Conservation (phyloP, 2,797 vertebrate species). For the Hozukius guyotensis region DNA sequence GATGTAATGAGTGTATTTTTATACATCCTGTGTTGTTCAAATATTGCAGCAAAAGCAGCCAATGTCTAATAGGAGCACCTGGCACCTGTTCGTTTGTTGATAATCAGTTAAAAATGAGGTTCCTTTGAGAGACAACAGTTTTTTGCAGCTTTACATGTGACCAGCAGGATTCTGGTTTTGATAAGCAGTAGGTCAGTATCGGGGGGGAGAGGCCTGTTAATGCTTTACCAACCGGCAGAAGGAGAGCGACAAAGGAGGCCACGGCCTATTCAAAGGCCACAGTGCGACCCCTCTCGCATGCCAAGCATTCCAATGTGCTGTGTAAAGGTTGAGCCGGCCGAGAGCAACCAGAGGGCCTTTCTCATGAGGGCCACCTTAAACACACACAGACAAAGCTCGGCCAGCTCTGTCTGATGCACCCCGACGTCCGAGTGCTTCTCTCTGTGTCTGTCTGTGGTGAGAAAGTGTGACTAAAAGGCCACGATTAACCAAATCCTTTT, state of each 20-base stretch:
- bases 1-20: slow-evolving; percentile 44
- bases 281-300: slow-evolving; percentile 79
- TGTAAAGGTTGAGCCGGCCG: slow-evolving; percentile 85
- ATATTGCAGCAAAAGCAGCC: slow-evolving; percentile 27
- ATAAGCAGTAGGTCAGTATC: slow-evolving; percentile 60
- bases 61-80: neutral
- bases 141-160: slow-evolving; percentile 37
- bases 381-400: slow-evolving; percentile 60
- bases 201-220: slow-evolving; percentile 67
- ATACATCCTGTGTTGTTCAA: slow-evolving; percentile 19
- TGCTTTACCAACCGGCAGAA: slow-evolving; percentile 79
- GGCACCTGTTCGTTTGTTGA: slow-evolving; percentile 4
- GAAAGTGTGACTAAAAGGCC: slow-evolving; percentile 25
- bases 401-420: slow-evolving; percentile 29
- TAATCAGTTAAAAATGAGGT: slow-evolving; percentile 38
- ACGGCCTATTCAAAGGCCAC: slow-evolving; percentile 83
- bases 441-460: slow-evolving; percentile 11
- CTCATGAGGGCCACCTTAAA: slow-evolving; percentile 76
- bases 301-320: slow-evolving; percentile 89
- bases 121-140: slow-evolving; percentile 58
- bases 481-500: slow-evolving; percentile 16
- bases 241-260: slow-evolving; percentile 82
- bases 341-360: slow-evolving; percentile 70
- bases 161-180: slow-evolving; percentile 53
- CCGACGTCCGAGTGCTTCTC: slow-evolving; percentile 14